A percentile compares a stretch with the other conserved stretches of the same genome.
phyloP scores from a whole-genome alignment of 1,140 invertebrate genomes.

The Fragariocoptes setiger region DNA sequence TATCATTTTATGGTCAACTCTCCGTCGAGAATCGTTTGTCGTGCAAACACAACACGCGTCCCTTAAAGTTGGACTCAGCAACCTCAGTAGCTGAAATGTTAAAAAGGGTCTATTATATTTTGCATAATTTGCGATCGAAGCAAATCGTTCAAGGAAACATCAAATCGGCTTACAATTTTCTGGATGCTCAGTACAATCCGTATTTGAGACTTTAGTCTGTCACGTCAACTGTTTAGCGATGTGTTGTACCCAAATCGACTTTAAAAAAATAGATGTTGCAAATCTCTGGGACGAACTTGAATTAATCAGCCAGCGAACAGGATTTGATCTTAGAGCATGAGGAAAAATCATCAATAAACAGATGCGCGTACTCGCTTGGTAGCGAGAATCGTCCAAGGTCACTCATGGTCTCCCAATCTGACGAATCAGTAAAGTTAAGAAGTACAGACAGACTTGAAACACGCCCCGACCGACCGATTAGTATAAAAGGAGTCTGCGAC shows the following conservation, averaged over 20 bases:
- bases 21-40: conserved; percentile 37
- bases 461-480: too few species aligned
- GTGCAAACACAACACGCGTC: conserved; percentile 20
- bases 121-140: conserved; percentile 43
- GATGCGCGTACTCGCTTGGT: too few species aligned
- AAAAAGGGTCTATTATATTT: conserved; percentile 53
- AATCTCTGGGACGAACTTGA: too few species aligned
- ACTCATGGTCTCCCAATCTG: too few species aligned
- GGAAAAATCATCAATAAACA: too few species aligned
- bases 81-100: conserved; percentile 46
- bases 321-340: too few species aligned
- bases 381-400: too few species aligned
- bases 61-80: conserved; percentile 39
- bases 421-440: too few species aligned
- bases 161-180: conserved; percentile 57
- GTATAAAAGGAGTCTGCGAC: too few species aligned
- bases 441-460: too few species aligned
- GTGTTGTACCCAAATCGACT: conserved; percentile 1
- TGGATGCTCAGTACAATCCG: conserved; percentile 53
- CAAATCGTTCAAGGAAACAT: conserved; percentile 80
- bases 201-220: conserved; percentile 81
- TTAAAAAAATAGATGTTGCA: conserved; percentile 1
- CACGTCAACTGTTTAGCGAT: conserved; percentile 25
- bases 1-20: conserved; percentile 71
- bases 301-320: too few species aligned